Conservation (phyloP, 2,888 invertebrate genomes). For the Spodoptera exigua region DNA sequence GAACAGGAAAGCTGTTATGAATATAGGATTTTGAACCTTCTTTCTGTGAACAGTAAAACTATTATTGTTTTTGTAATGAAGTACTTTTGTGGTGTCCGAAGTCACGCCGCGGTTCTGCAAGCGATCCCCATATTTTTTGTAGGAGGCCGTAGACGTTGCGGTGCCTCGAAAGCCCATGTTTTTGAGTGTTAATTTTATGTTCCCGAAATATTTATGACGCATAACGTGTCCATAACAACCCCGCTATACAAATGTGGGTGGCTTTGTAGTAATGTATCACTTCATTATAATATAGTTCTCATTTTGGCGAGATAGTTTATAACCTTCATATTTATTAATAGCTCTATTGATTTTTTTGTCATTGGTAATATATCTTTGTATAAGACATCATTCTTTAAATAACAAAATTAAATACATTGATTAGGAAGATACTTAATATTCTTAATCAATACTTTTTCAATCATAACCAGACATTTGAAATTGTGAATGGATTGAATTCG, state of each 20-base stretch:
- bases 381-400: conserved; percentile 24
- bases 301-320: conserved; percentile 56
- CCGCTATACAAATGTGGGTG: conserved; percentile 88
- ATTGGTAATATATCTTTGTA: conserved; percentile 17
- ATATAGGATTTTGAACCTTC: conserved; percentile 62
- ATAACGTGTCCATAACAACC: conserved; percentile 87
- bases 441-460: no score
- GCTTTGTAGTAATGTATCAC: conserved; percentile 84
- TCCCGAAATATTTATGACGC: conserved; percentile 89
- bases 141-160: conserved; percentile 84
- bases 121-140: conserved; percentile 86
- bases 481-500: conserved; percentile 2
- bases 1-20: conserved; percentile 50
- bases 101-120: conserved; percentile 80
- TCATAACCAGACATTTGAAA: conserved; percentile 13
- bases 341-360: conserved; percentile 31
- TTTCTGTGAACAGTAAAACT: conserved; percentile 33
- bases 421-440: no score
- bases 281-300: conserved; percentile 76
- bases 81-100: conserved; percentile 68
- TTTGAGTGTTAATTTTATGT: conserved; percentile 89
- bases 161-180: conserved; percentile 88
- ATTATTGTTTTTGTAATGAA: conserved; percentile 45
- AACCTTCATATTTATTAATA: conserved; percentile 17
- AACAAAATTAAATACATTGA: conserved; percentile 8